phyloP scores from a whole-genome alignment of 2,113 vertebrate genomes.

The Eublepharis macularius region DNA sequence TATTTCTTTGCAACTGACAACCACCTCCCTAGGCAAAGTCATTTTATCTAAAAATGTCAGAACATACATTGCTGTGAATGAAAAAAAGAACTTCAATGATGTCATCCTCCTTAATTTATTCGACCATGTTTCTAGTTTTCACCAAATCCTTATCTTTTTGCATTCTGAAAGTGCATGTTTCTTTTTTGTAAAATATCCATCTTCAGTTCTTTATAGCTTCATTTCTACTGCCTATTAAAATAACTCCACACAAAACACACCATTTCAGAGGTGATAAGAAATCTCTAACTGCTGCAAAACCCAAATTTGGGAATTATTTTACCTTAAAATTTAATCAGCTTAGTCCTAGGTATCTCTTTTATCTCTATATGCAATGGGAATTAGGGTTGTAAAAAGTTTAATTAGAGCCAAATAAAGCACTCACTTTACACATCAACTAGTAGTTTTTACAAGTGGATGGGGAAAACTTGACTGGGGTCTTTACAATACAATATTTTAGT shows the following conservation, averaged over 20 bases:
- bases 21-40: neutral
- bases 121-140: neutral
- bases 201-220: neutral
- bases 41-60: neutral
- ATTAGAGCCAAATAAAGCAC: neutral
- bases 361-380: neutral
- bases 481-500: neutral
- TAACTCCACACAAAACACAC: neutral
- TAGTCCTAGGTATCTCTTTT: neutral
- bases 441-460: neutral
- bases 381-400: neutral
- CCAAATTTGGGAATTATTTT: neutral
- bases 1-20: neutral
- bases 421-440: neutral
- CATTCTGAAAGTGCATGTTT: neutral
- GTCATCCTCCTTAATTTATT: neutral
- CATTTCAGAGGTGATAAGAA: neutral
- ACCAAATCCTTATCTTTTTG: neutral
- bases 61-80: neutral
- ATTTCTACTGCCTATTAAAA: neutral
- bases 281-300: neutral
- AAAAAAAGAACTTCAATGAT: neutral
- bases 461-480: neutral
- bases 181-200: neutral
- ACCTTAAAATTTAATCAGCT: neutral